A percentile compares a stretch with the other conserved stretches of the same genome.
phyloP scores from a whole-genome alignment of 2,888 invertebrate genomes.

The Callyntrura guangdongensis region DNA sequence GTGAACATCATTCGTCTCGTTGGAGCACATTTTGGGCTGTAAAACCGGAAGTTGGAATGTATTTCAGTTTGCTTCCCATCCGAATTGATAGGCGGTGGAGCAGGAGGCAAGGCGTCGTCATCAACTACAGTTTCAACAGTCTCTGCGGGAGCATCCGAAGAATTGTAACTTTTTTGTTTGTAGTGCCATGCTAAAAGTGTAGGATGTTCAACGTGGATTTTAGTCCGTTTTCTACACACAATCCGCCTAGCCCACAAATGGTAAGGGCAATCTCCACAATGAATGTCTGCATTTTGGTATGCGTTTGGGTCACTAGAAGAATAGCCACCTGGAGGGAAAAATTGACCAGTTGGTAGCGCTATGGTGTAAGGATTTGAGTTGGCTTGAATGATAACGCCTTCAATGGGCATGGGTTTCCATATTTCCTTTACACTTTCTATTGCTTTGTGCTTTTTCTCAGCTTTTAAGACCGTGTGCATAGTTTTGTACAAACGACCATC shows the following conservation, averaged over 20 bases:
- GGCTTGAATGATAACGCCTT: slow-evolving; percentile 75
- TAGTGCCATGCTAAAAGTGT: slow-evolving; percentile 61
- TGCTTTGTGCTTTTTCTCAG: slow-evolving; percentile 25
- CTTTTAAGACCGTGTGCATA: slow-evolving; percentile 67
- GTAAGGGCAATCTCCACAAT: slow-evolving; percentile 58
- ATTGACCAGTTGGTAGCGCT: slow-evolving; percentile 66
- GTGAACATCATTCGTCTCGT: slow-evolving; percentile 53
- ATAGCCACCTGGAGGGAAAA: slow-evolving; percentile 56
- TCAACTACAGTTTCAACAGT: neutral
- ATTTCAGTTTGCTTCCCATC: slow-evolving; percentile 45
- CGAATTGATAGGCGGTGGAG: neutral
- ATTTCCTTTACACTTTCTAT: slow-evolving; percentile 16
- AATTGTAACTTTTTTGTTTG: slow-evolving; percentile 39
- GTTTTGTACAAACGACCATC: slow-evolving; percentile 73
- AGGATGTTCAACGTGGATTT: slow-evolving; percentile 60
- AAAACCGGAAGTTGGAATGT: slow-evolving; percentile 66
- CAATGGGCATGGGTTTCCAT: slow-evolving; percentile 65
- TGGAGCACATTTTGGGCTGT: slow-evolving; percentile 56
- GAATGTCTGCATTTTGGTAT: slow-evolving; percentile 35
- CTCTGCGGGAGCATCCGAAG: neutral
- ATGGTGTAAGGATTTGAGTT: slow-evolving; percentile 69
- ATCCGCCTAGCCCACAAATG: slow-evolving; percentile 28
- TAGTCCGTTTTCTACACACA: slow-evolving; percentile 68
- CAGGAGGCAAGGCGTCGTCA: neutral
- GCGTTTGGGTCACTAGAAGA: neutral